Percentiles rank a stretch among this genome's conserved stretches.
These are phyloP conservation scores for Siniperca scherzeri DNA, from an alignment of 2,797 vertebrate genomes.

Conservation along the genomic window DNA sequence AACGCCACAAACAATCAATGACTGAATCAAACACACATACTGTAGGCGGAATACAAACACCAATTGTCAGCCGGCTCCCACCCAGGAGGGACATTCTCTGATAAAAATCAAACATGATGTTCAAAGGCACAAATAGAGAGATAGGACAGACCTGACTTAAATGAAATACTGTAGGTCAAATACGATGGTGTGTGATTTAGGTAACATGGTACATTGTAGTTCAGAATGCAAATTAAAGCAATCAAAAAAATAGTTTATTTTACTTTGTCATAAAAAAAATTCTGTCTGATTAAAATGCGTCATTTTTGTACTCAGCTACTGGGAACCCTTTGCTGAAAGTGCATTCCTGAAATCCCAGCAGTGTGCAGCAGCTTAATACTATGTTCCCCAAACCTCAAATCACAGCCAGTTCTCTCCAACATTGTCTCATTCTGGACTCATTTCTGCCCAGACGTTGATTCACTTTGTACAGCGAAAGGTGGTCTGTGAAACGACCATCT, in stretches of 20 bases:
- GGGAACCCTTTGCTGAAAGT: slow-evolving; percentile 20
- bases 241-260: slow-evolving; percentile 4
- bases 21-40: slow-evolving; percentile 55
- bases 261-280: background rate
- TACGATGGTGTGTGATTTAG: background rate
- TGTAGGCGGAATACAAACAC: slow-evolving; percentile 66
- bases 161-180: slow-evolving; percentile 19
- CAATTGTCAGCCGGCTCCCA: slow-evolving; percentile 39
- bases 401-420: slow-evolving; percentile 27
- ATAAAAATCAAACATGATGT: slow-evolving; percentile 54
- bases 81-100: slow-evolving; percentile 43
- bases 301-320: slow-evolving; percentile 3
- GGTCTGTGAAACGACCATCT: slow-evolving; percentile 48
- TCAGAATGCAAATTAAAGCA: slow-evolving; percentile 25
- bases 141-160: slow-evolving; percentile 10
- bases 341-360: slow-evolving; percentile 27
- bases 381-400: slow-evolving; percentile 18
- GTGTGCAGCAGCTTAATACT: slow-evolving; percentile 19
- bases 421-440: slow-evolving; percentile 53
- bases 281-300: slow-evolving; percentile 25
- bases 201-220: background rate
- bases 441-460: slow-evolving; percentile 52
- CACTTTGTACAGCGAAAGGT: slow-evolving; percentile 45
- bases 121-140: slow-evolving; percentile 45
- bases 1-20: slow-evolving; percentile 68